These are phyloP conservation scores for Mercenaria mercenaria DNA, from an alignment of 1,140 invertebrate genomes.

Conservation along the genomic window DNA sequence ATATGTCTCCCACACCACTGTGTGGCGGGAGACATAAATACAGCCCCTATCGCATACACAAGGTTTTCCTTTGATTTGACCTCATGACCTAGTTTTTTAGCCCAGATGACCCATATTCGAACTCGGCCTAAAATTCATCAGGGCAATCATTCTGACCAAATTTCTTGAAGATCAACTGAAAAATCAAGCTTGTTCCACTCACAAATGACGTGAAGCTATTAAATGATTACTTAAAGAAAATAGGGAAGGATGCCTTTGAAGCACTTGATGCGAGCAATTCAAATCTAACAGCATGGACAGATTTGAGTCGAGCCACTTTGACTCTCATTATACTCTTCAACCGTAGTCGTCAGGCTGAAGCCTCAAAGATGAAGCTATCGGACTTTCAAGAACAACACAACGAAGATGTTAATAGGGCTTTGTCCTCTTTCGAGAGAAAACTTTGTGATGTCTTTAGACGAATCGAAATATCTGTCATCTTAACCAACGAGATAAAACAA, in stretches of 20 bases:
- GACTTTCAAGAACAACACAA: background rate
- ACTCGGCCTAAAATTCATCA: too few relatives aligned
- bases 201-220: background rate
- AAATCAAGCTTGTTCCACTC: background rate
- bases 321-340: constrained; percentile 38
- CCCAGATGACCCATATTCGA: too few relatives aligned
- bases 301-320: background rate
- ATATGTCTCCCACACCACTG: too few relatives aligned
- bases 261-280: background rate
- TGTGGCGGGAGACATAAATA: too few relatives aligned
- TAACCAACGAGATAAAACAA: background rate
- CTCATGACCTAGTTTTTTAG: too few relatives aligned
- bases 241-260: background rate
- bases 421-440: constrained; percentile 45
- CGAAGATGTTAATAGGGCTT: background rate
- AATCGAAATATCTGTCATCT: constrained; percentile 50
- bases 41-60: too few relatives aligned
- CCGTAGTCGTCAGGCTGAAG: constrained; percentile 16
- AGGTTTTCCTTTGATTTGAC: too few relatives aligned
- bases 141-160: too few relatives aligned
- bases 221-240: background rate
- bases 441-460: background rate
- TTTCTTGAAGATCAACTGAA: too few relatives aligned
- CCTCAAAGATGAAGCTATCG: background rate
- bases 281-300: background rate